Percentiles rank a stretch among this genome's conserved stretches.
These are phyloP conservation scores for Podarcis muralis DNA, from an alignment of 2,113 vertebrate species.

Conservation along the genomic window DNA sequence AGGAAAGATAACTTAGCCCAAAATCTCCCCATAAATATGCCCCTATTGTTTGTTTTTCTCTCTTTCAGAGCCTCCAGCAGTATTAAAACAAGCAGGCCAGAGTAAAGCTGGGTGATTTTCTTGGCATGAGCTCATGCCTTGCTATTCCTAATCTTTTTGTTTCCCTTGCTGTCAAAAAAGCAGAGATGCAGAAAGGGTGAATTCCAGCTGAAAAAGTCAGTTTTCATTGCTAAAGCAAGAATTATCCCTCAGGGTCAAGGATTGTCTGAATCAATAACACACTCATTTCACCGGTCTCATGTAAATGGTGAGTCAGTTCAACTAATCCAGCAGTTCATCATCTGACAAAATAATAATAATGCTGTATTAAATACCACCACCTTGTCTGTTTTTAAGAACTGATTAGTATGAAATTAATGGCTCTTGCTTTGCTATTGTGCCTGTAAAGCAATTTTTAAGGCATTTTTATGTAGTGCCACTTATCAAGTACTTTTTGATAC, in stretches of 20 bases:
- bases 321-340: conserved; percentile 67
- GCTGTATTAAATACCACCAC: conserved; percentile 61
- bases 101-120: conserved; percentile 45
- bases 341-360: conserved; percentile 56
- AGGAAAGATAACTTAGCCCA: background rate
- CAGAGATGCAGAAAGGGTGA: conserved; percentile 46
- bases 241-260: conserved; percentile 64
- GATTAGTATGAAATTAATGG: conserved; percentile 64
- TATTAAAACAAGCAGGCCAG: conserved; percentile 20
- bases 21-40: conserved; percentile 13
- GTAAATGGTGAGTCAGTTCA: conserved; percentile 68
- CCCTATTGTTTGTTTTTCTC: conserved; percentile 17
- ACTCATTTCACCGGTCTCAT: conserved; percentile 57
- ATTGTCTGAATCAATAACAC: conserved; percentile 68
- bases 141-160: conserved; percentile 57
- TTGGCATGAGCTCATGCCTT: conserved; percentile 53
- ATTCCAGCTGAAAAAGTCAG: conserved; percentile 50
- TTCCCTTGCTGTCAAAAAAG: conserved; percentile 62
- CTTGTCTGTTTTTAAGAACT: conserved; percentile 61
- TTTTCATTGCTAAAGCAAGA: conserved; percentile 55
- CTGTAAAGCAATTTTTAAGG: conserved; percentile 49
- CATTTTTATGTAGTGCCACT: conserved; percentile 56
- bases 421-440: conserved; percentile 49
- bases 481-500: conserved; percentile 67
- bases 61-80: background rate